Conservation (phyloP, 2,888 invertebrate genomes). For the Colletes collaris region DNA sequence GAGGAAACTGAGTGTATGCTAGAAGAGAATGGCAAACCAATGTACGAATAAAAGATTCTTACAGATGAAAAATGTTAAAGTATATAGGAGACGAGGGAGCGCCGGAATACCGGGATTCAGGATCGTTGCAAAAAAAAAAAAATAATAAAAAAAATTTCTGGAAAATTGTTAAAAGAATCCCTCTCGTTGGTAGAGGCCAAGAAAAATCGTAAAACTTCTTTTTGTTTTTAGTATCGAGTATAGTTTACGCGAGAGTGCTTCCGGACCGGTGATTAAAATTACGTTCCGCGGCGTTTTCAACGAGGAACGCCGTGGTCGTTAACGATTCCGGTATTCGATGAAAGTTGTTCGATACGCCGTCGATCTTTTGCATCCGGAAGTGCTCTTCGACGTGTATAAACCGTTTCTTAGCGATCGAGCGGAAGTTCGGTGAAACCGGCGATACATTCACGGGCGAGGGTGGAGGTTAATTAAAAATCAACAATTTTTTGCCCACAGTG, state of each 20-base stretch:
- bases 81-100: not conserved
- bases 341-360: no score
- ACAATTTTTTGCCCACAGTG: constrained; percentile 76
- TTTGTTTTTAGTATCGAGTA: constrained; percentile 12
- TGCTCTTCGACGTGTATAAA: constrained; percentile 8
- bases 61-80: constrained; percentile 43
- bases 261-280: not conserved
- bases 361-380: not conserved
- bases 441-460: not conserved
- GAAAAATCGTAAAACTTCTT: constrained; percentile 40
- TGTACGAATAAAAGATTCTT: constrained; percentile 76
- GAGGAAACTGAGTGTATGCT: constrained; percentile 79
- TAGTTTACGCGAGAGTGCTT: constrained; percentile 12
- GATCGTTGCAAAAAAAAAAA: constrained; percentile 30
- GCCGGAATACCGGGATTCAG: constrained; percentile 23
- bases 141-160: not conserved
- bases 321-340: no score
- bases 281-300: no score
- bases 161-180: constrained; percentile 19
- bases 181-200: constrained; percentile 19
- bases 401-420: not conserved
- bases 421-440: not conserved
- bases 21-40: constrained; percentile 78
- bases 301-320: no score
- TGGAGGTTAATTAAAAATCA: constrained; percentile 37